phyloP scores from a whole-genome alignment of 2,113 vertebrate species.

The Pseudonaja textilis region DNA sequence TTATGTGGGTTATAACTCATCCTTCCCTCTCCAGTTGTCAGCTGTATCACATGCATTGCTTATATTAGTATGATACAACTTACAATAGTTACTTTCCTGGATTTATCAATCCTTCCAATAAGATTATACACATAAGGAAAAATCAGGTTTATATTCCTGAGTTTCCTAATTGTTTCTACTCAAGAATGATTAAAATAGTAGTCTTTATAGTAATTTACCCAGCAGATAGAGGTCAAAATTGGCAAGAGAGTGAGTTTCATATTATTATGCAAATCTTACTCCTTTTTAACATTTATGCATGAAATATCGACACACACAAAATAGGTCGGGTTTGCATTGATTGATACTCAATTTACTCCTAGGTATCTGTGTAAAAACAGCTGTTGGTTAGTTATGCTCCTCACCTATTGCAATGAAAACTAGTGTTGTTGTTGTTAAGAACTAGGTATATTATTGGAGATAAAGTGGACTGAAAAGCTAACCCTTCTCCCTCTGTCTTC shows the following conservation, averaged over 20 bases:
- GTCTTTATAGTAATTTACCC: background rate
- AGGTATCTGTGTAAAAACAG: background rate
- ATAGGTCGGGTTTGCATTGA: background rate
- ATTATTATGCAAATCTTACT: background rate
- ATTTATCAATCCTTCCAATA: background rate
- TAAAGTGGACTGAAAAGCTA: background rate
- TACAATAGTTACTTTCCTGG: background rate
- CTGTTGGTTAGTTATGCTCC: background rate
- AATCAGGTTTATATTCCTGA: background rate
- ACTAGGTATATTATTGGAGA: background rate
- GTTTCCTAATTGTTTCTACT: background rate
- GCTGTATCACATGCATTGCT: background rate
- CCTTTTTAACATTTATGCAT: background rate
- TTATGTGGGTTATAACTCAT: background rate
- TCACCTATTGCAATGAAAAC: background rate
- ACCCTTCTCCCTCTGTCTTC: background rate
- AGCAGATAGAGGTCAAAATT: background rate
- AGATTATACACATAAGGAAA: background rate
- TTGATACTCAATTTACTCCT: background rate
- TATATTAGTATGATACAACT: background rate
- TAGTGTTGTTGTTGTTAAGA: background rate
- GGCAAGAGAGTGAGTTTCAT: background rate
- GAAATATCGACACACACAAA: background rate
- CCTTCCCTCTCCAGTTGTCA: background rate
- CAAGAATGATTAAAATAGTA: background rate